Percentiles rank a stretch among this genome's conserved stretches.
Conservation (phyloP, 2,797 vertebrate species). For the Catharus ustulatus region DNA sequence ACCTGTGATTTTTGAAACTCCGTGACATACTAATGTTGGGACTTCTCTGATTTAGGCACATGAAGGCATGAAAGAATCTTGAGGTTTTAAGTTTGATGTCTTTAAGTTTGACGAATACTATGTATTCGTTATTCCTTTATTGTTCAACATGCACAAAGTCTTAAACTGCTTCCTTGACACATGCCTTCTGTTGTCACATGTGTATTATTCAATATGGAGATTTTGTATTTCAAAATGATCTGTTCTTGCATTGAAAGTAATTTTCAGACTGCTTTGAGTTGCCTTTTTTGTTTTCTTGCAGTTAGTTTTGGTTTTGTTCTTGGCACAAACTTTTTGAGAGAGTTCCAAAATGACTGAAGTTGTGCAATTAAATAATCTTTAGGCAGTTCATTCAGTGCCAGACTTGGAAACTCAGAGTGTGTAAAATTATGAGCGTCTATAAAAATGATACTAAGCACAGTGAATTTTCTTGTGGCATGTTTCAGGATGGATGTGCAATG, state of each 20-base stretch:
- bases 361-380: neutral
- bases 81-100: neutral
- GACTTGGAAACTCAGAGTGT: neutral
- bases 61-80: neutral
- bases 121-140: neutral
- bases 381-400: neutral
- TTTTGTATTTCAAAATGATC: neutral
- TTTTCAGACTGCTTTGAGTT: neutral
- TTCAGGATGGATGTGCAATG: neutral
- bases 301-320: conserved; percentile 2
- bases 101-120: neutral
- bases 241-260: neutral
- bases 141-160: neutral
- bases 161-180: neutral
- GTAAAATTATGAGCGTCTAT: neutral
- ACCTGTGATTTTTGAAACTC: neutral
- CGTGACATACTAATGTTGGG: neutral
- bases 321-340: neutral
- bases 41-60: neutral
- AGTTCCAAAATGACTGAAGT: neutral
- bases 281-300: neutral
- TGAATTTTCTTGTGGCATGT: neutral
- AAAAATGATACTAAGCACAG: neutral
- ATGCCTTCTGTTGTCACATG: neutral
- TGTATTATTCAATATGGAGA: neutral